Evolutionary conservation across 2,888 invertebrate species (phyloP), one percentile per base, ranked within the genome.

Genomic region (Phyllotreta cruciferae): DNA sequence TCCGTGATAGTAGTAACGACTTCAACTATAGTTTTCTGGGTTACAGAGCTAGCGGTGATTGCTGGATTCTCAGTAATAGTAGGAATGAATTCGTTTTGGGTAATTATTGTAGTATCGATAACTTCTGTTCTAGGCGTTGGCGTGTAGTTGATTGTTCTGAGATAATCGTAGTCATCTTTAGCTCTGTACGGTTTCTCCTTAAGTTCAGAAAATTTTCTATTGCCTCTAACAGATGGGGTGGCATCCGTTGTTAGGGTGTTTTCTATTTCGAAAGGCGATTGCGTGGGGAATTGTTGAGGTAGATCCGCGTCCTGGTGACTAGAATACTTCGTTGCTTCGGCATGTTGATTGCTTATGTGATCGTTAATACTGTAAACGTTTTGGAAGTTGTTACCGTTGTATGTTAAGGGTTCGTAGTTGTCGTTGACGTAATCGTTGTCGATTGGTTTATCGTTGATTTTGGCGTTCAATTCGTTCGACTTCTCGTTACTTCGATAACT

Each of bases 351-450:
- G 24, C 24, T 4, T 24, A 24, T 38, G 13, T 57, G 36, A 37
- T 52, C 37, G 11, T 52, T 52, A 37, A 52, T 52, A 13, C 38
- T 52, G 38, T 35, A 52, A 37, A 52, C 34, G 9, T 36, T 14
- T 37, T 7, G 6, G 38, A 37, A 52, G n/a, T 52, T 52, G 13
- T 7, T 37, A 38, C 62, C 56, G 50, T 55, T 62, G 36, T 61
- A 67, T 45, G 64, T 66, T 50, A 69, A 60, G 6, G 69, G 69
- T 47, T 69, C 67, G 10, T 66, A 60, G 34, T 69, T 67, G 45
- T 67, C 66, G 39, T 69, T 64, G 2, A 66, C 52, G 13, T 69
- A 65, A 41, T 66, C 64, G 7, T 47, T 45, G 24, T 7, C 56
- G 42, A 11, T 61, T 8, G 7, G 61, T 60, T 42, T 37, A 39